These are phyloP conservation scores for Hycleus phaleratus DNA, from an alignment of 1,140 invertebrate species.

Conservation along the genomic window DNA sequence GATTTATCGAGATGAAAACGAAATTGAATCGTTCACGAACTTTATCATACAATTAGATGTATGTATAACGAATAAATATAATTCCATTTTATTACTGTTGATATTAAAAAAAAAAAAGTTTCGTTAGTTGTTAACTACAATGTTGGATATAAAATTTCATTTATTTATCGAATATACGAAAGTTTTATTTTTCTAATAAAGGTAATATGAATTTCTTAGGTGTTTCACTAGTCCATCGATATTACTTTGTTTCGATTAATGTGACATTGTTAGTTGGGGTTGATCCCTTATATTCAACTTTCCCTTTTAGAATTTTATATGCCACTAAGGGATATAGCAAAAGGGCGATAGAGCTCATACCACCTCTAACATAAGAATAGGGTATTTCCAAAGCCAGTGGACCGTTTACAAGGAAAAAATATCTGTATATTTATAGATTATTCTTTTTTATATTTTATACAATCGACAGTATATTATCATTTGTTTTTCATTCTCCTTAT, in stretches of 20 bases:
- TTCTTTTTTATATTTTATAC: slow-evolving; percentile 6
- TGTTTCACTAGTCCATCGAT: slow-evolving; percentile 25
- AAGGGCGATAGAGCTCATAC: slow-evolving; percentile 11
- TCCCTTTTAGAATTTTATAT: slow-evolving; percentile 15
- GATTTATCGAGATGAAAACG: no score
- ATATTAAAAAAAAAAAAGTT: no score
- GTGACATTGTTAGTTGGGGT: slow-evolving; percentile 24
- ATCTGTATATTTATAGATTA: slow-evolving; percentile 4
- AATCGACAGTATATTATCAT: background rate
- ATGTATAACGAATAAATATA: no score
- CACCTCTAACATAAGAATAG: slow-evolving; percentile 10
- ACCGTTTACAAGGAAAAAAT: slow-evolving; percentile 9
- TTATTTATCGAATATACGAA: no score
- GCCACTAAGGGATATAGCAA: slow-evolving; percentile 18
- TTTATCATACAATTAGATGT: no score
- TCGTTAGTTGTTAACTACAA: no score
- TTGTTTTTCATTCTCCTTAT: no score
- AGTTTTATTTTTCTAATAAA: no score
- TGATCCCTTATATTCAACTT: slow-evolving; percentile 21
- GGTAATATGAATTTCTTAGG: slow-evolving; percentile 19
- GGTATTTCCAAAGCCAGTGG: slow-evolving; percentile 16
- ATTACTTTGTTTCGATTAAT: slow-evolving; percentile 31
- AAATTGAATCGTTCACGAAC: no score
- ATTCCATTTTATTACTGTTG: no score
- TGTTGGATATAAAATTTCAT: no score